Percentiles rank a stretch among this genome's conserved stretches.
Evolutionary conservation across 2,797 vertebrate species (phyloP).

Genomic region (Podarcis siculus): DNA sequence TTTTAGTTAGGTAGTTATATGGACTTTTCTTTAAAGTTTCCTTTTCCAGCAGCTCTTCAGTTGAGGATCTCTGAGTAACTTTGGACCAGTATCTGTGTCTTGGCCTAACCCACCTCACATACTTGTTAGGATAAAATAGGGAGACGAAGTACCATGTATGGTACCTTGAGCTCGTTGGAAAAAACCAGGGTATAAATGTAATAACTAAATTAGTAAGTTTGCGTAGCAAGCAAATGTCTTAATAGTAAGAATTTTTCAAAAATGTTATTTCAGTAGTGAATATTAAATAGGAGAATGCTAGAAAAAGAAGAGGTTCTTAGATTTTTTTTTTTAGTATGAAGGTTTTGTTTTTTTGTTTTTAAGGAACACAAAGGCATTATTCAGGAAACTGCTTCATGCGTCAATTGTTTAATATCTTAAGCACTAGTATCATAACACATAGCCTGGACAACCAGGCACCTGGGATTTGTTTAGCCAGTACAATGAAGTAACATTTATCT

Average conservation of each 20-base stretch:
- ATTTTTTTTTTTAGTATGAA: neutral
- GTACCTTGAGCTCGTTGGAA: too few relatives aligned
- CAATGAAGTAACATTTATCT: neutral
- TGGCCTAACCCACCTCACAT: too few relatives aligned
- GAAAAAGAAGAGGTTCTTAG: neutral
- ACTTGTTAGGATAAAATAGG: too few relatives aligned
- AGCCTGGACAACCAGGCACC: neutral
- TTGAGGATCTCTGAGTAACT: too few relatives aligned
- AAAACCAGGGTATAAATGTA: too few relatives aligned
- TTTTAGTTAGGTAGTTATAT: too few relatives aligned
- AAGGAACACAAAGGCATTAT: neutral
- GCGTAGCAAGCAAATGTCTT: neutral
- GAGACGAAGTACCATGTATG: too few relatives aligned
- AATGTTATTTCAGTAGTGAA: neutral
- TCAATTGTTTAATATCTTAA: neutral
- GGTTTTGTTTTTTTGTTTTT: too few relatives aligned
- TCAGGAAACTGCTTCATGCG: neutral
- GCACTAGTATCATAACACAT: neutral
- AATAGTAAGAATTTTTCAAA: neutral
- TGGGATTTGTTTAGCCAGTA: neutral
- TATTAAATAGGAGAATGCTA: neutral
- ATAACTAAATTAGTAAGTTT: too few relatives aligned
- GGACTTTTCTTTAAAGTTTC: too few relatives aligned
- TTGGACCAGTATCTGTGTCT: too few relatives aligned
- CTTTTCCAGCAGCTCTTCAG: too few relatives aligned